Evolutionary conservation across 2,113 vertebrate genomes (phyloP).

Genomic region (Alethe diademata): DNA sequence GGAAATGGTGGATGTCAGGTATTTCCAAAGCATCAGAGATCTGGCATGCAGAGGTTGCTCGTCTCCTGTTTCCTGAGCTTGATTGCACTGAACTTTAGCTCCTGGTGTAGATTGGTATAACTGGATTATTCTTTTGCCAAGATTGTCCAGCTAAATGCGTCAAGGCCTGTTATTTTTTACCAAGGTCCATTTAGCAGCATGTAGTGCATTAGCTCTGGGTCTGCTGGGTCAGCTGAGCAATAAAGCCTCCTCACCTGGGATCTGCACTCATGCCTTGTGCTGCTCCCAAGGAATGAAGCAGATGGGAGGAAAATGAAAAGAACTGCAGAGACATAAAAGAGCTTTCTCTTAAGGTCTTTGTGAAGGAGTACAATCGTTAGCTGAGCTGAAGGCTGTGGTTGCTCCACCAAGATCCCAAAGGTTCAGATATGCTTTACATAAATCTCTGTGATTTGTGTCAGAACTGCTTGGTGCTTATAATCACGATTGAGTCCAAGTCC

Average conservation of each 20-base stretch:
- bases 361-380: not conserved
- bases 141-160: not conserved
- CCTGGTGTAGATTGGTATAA: not conserved
- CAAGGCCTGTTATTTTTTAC: not conserved
- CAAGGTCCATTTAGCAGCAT: not conserved
- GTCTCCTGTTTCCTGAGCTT: not conserved
- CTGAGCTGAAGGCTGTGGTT: not conserved
- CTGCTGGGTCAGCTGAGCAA: slow-evolving; percentile 5
- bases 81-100: not conserved
- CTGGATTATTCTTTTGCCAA: not conserved
- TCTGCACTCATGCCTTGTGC: not conserved
- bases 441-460: not conserved
- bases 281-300: not conserved
- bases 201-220: not conserved
- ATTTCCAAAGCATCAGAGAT: not conserved
- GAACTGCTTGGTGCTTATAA: not conserved
- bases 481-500: not conserved
- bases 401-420: not conserved
- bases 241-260: not conserved
- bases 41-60: not conserved
- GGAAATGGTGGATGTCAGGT: not conserved
- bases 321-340: not conserved
- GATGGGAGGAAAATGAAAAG: not conserved
- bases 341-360: not conserved
- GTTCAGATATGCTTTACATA: not conserved